These are phyloP conservation scores for Microctonus aethiopoides DNA, from an alignment of 2,888 invertebrate genomes.

Conservation along the genomic window DNA sequence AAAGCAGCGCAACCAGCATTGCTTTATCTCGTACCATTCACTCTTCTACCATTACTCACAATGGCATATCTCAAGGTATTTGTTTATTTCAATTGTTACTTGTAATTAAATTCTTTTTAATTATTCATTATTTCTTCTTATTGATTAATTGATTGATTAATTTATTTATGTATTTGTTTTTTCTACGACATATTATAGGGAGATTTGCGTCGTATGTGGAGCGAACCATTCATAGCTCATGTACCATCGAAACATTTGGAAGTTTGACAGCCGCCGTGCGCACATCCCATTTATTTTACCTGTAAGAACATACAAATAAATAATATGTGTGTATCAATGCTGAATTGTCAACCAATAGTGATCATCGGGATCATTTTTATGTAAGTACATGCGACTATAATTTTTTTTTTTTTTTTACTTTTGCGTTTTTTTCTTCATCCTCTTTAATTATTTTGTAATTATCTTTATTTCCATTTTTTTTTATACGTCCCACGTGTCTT, in stretches of 20 bases:
- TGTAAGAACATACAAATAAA: constrained; percentile 37
- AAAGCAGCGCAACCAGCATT: constrained; percentile 98
- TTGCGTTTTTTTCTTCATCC: background rate
- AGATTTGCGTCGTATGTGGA: constrained; percentile 97
- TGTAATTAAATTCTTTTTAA: constrained; percentile 8
- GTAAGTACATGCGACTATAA: constrained; percentile 61
- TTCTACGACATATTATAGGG: constrained; percentile 74
- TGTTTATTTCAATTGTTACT: background rate
- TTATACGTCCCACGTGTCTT: constrained; percentile 1
- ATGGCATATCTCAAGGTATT: constrained; percentile 97
- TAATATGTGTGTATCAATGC: constrained; percentile 41
- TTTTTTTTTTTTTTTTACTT: constrained; percentile 26
- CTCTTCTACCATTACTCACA: constrained; percentile 92
- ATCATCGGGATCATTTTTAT: constrained; percentile 58
- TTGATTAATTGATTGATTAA: constrained; percentile 20
- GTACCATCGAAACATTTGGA: constrained; percentile 84
- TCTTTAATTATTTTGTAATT: constrained; percentile 10
- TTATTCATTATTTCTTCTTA: constrained; percentile 16
- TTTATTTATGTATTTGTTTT: constrained; percentile 18
- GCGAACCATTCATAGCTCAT: constrained; percentile 91
- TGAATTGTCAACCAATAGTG: constrained; percentile 46
- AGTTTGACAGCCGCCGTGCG: constrained; percentile 72
- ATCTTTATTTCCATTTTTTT: constrained; percentile 13
- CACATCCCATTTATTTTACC: constrained; percentile 16
- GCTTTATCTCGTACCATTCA: constrained; percentile 97